phyloP scores from a whole-genome alignment of 2,113 vertebrate species.

The Chlorodrepanis virens region DNA sequence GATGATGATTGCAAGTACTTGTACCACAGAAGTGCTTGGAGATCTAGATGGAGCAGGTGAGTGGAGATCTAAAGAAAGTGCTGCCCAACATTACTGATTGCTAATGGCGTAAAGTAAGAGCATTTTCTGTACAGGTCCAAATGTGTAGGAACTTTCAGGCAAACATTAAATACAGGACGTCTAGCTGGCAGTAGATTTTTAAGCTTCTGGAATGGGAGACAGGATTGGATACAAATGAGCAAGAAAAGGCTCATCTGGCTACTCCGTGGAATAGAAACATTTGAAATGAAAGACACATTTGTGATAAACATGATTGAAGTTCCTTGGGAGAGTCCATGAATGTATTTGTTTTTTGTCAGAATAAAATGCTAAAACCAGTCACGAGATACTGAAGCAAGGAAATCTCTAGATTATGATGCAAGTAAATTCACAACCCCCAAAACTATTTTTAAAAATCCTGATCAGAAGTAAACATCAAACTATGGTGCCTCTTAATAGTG shows the following conservation, averaged over 20 bases:
- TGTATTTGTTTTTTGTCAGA: not conserved
- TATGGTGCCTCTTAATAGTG: not conserved
- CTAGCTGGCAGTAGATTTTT: not conserved
- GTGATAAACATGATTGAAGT: conserved; percentile 42
- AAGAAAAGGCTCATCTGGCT: not conserved
- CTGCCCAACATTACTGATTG: not conserved
- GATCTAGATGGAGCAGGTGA: not conserved
- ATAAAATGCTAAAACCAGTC: conserved; percentile 36
- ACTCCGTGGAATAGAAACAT: not conserved
- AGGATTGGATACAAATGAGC: conserved; percentile 6
- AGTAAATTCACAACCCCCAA: not conserved
- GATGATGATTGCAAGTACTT: not conserved
- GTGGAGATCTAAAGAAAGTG: not conserved
- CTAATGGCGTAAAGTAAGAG: not conserved
- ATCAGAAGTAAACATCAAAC: not conserved
- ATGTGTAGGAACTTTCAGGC: not conserved
- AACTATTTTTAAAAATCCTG: not conserved
- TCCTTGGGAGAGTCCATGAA: not conserved
- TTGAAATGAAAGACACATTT: conserved; percentile 34
- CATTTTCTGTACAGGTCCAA: not conserved
- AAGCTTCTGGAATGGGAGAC: not conserved
- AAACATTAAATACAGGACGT: not conserved
- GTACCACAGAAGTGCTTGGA: not conserved
- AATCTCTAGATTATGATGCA: not conserved
- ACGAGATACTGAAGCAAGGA: not conserved